Base-by-base conservation (phyloP, 1,140 invertebrate species). In the Lepidurus apus region DNA sequence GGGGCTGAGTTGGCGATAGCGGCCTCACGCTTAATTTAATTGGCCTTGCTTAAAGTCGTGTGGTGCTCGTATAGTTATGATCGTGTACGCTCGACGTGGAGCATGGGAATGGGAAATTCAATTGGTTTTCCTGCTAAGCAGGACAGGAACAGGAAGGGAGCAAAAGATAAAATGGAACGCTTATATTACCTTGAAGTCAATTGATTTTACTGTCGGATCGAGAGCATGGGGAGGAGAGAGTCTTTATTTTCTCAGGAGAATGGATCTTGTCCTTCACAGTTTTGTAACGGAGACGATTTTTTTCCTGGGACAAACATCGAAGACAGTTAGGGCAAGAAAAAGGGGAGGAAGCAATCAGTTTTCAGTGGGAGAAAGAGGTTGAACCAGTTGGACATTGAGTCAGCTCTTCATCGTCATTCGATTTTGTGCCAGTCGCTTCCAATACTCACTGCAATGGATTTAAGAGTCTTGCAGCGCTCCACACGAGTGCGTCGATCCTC, bases 401-500 rank as follows among this genome's bases (percentile, higher is more conserved):
- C 53, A 65, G 53, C 53, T 65, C 53, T 65, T 65, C 53, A 65
- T 65, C 53, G 53, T 65, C 21, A 65, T 65, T 65, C 53, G 53
- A 65, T 65, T 65, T 65, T 21, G 53, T 65, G 9, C 53, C 13
- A 17, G 9, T 17, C 13, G 53, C 0, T 65, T 65, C 53, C 53
- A 13, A 21, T 65, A 65, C 53, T 13, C 53, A 11, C 21, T 9
- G 53, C 53, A 65, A 17, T 65, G 53, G 53, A 17, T 21, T 65
- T 17, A n/a, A 65, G 6, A 17, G 53, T 7, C 17, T 21, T n/a
- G 7, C 17, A 65, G 53, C 8, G 21, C 21, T 65, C 53, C 53
- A n/a, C 53, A 65, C 6, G 53, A 65, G 53, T 17, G 21, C n/a
- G n/a, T n/a, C 5, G 53, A 65, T n/a, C 17, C 17, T 17, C 53